Evolutionary conservation across 2,113 vertebrate genomes (phyloP).

Genomic region (Aplodontia rufa): DNA sequence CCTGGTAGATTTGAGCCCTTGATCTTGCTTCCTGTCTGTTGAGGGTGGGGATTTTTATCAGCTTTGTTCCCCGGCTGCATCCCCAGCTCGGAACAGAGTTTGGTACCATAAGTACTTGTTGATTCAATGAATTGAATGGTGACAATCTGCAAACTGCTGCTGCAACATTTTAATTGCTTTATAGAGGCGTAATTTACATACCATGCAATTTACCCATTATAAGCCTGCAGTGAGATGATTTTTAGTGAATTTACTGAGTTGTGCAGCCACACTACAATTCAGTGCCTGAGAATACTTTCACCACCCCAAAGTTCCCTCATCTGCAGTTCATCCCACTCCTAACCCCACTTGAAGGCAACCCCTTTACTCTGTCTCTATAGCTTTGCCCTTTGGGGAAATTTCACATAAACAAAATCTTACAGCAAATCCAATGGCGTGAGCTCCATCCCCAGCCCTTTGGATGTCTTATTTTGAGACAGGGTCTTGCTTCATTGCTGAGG

Average conservation of each 20-base stretch:
- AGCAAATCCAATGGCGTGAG: too few relatives aligned
- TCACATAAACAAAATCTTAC: not conserved
- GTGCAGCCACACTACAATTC: not conserved
- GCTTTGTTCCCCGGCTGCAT: not conserved
- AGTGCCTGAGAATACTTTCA: not conserved
- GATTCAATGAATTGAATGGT: not conserved
- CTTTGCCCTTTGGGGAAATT: not conserved
- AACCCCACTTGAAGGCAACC: not conserved
- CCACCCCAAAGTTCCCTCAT: not conserved
- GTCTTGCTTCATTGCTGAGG: not conserved
- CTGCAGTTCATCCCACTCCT: rapidly evolving
- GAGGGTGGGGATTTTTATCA: not conserved
- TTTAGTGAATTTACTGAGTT: not conserved
- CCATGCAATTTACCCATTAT: not conserved
- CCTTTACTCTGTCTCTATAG: not conserved
- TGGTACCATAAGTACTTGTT: not conserved
- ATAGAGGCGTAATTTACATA: not conserved
- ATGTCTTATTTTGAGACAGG: not conserved
- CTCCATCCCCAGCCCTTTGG: not conserved
- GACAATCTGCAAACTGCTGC: not conserved
- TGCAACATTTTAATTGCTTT: not conserved
- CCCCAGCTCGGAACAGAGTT: not conserved
- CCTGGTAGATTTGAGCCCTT: not conserved
- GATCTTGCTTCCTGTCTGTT: not conserved
- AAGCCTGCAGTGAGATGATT: not conserved